These are phyloP conservation scores for Lithophane leautieri DNA, from an alignment of 2,888 invertebrate species.

Conservation along the genomic window DNA sequence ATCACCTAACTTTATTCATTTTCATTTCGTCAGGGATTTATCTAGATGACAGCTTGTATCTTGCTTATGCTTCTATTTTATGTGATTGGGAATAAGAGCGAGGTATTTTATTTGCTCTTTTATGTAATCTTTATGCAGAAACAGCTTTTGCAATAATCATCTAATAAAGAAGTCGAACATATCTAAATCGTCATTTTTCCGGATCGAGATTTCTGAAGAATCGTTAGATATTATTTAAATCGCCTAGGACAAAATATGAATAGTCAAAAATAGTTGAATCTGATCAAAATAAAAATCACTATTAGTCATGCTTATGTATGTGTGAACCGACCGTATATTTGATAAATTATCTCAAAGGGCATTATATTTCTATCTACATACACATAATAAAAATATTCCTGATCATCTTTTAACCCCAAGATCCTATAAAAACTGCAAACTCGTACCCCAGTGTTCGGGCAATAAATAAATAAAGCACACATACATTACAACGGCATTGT, in stretches of 20 bases:
- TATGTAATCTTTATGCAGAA: not conserved
- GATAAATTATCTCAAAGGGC: not conserved
- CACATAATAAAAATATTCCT: conserved; percentile 1
- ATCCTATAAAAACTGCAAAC: conserved; percentile 34
- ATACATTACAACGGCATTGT: conserved; percentile 46
- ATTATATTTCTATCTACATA: not conserved
- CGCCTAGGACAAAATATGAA: not conserved
- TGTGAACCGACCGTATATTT: not conserved
- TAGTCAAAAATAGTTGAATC: not conserved
- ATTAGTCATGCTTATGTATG: not conserved
- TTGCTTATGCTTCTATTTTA: not conserved
- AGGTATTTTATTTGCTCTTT: not conserved
- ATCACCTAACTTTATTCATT: conserved; percentile 10
- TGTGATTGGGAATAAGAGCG: not conserved
- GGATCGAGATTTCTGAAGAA: not conserved
- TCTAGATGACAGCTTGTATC: no score
- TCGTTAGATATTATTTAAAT: not conserved
- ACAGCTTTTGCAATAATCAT: not conserved
- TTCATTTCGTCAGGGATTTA: not conserved
- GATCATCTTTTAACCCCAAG: conserved; percentile 39
- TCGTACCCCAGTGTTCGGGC: conserved; percentile 30
- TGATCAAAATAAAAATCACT: not conserved
- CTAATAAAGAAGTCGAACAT: not conserved
- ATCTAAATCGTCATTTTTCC: not conserved
- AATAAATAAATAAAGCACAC: conserved; percentile 56